Base-by-base conservation (phyloP, 1,140 invertebrate species). In the Nebria ingens region DNA sequence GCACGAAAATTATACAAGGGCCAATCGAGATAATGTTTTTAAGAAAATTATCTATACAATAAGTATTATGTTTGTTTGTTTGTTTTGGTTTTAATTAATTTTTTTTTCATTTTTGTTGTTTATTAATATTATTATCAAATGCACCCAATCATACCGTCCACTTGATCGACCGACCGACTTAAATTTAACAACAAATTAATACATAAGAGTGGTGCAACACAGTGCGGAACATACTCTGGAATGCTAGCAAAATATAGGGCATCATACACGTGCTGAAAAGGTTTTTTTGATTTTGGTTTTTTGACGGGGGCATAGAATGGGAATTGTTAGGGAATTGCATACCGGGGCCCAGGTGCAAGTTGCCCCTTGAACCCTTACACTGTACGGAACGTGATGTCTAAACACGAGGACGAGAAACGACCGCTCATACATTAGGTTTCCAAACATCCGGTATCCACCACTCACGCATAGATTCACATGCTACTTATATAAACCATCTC, bases 1-100 rank as follows among this genome's bases (percentile, higher is more conserved):
- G 66, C 66, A 68, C 64, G 65, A 67, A 64, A 65, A 62, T 23
- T 58, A 45, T 45, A 45, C 40, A 45, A 45, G 40, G 40, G 40
- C 40, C 40, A 45, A 45, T 45, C 40, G 40, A 45, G 40, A 45
- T 34, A 34, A 34, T 45, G 40, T 45, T 45, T 29, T 45, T 17
- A 45, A 45, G 40, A 45, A 45, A 45, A 45, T 45, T 45, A 45
- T 45, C 40, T 45, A 45, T 45, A 45, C 40, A 45, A 45, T 45
- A 45, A 45, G 17, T 45, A 45, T 45, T 45, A 45, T 45, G 40
- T 45, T 45, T 29, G 4, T 29, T 29, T 29, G 25, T 29, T 29
- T n/a, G n/a, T n/a, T n/a, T n/a, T n/a, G n/a, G n/a, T n/a, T n/a
- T n/a, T n/a, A n/a, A n/a, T n/a, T n/a, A n/a, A n/a, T n/a, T n/a